These are phyloP conservation scores for Ovibos moschatus DNA, from an alignment of 2,113 vertebrate genomes.

Conservation along the genomic window DNA sequence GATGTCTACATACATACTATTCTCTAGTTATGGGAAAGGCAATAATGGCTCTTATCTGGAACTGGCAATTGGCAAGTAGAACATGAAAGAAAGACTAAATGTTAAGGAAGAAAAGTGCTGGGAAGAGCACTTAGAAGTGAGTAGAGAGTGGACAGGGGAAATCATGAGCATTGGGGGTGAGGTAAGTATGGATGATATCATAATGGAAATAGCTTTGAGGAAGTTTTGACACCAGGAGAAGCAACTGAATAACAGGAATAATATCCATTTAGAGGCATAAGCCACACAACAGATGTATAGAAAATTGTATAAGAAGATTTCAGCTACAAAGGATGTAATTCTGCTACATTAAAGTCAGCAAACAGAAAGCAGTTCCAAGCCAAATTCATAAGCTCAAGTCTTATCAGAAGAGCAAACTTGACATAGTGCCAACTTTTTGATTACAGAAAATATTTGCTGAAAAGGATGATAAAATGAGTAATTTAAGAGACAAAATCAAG, in stretches of 20 bases:
- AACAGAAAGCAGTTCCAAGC: slow-evolving; percentile 30
- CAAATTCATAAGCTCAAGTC: slow-evolving; percentile 17
- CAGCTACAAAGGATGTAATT: slow-evolving; percentile 22
- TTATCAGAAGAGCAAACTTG: not conserved
- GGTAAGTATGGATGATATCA: not conserved
- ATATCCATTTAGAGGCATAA: not conserved
- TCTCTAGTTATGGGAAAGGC: not conserved
- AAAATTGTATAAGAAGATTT: slow-evolving; percentile 2
- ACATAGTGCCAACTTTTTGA: not conserved
- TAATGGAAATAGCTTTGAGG: slow-evolving; percentile 7
- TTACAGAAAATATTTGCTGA: not conserved
- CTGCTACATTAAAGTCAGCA: slow-evolving; percentile 2
- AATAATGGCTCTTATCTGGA: not conserved
- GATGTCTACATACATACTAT: not conserved
- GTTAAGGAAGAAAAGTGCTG: not conserved
- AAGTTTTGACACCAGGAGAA: not conserved
- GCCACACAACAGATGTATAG: not conserved
- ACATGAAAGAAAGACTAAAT: not conserved
- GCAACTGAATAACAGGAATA: not conserved
- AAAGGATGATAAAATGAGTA: not conserved
- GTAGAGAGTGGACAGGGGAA: not conserved
- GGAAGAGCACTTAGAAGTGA: not conserved
- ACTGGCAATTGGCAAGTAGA: not conserved
- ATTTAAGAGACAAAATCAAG: not conserved
- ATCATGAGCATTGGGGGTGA: not conserved